Evolutionary conservation across 2,113 vertebrate species (phyloP).

Genomic region (Ictidomys tridecemlineatus): DNA sequence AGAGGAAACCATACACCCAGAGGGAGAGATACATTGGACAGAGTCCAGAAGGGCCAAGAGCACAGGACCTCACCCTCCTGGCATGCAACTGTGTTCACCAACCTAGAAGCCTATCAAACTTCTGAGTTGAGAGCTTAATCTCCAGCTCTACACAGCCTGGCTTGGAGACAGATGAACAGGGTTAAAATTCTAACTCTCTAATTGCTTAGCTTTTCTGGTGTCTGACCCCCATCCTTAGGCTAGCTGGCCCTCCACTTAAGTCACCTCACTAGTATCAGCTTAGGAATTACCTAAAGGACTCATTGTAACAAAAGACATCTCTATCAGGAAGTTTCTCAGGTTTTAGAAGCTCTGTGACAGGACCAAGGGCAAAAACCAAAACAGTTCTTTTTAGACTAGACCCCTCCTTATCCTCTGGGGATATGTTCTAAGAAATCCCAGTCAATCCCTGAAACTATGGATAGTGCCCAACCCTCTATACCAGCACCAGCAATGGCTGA

Average conservation of each 20-base stretch:
- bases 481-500: not conserved
- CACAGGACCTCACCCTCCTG: not conserved
- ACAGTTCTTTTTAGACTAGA: not conserved
- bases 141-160: not conserved
- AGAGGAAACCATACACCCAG: not conserved
- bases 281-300: not conserved
- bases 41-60: not conserved
- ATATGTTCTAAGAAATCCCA: not conserved
- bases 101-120: not conserved
- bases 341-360: not conserved
- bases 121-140: not conserved
- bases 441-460: not conserved
- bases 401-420: not conserved
- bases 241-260: not conserved
- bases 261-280: not conserved
- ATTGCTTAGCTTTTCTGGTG: not conserved
- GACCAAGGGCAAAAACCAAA: not conserved
- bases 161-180: not conserved
- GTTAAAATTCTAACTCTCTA: not conserved
- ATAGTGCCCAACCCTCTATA: not conserved
- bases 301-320: not conserved
- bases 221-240: not conserved
- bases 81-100: not conserved
- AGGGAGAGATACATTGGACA: not conserved
- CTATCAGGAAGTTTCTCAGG: not conserved